These are phyloP conservation scores for Drymodes brunneopygia DNA, from an alignment of 2,113 vertebrate genomes.

Conservation along the genomic window DNA sequence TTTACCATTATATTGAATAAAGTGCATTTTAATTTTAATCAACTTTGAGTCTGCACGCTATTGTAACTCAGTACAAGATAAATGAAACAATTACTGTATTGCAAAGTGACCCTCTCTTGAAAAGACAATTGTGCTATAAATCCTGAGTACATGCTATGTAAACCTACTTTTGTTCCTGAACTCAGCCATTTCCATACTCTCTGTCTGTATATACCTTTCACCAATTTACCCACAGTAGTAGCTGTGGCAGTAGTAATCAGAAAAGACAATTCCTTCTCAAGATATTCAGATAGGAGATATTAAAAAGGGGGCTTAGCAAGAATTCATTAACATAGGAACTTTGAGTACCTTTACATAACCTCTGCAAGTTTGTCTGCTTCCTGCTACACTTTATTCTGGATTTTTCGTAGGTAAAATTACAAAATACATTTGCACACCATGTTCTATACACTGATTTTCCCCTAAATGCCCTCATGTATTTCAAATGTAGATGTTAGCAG, in stretches of 20 bases:
- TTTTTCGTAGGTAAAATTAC: not conserved
- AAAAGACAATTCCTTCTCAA: not conserved
- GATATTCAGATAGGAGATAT: not conserved
- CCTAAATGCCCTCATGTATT: not conserved
- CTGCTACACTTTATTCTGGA: not conserved
- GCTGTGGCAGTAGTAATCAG: not conserved
- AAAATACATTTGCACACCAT: not conserved
- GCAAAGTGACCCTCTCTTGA: conserved; percentile 18
- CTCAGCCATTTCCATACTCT: not conserved
- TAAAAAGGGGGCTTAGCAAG: not conserved
- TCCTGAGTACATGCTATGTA: not conserved
- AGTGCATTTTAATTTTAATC: conserved; percentile 49
- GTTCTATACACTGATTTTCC: not conserved
- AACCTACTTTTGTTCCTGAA: not conserved
- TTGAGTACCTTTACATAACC: not conserved
- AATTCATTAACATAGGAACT: not conserved
- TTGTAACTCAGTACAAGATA: conserved; percentile 4
- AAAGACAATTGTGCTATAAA: conserved; percentile 13
- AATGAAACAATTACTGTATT: conserved; percentile 17
- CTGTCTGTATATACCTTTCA: not conserved
- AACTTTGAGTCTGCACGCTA: not conserved
- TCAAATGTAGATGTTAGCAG: not conserved
- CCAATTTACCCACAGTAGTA: not conserved
- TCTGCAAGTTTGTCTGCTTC: not conserved
- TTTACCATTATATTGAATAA: conserved; percentile 25